phyloP scores from a whole-genome alignment of 2,797 vertebrate genomes.

The Nasua narica region DNA sequence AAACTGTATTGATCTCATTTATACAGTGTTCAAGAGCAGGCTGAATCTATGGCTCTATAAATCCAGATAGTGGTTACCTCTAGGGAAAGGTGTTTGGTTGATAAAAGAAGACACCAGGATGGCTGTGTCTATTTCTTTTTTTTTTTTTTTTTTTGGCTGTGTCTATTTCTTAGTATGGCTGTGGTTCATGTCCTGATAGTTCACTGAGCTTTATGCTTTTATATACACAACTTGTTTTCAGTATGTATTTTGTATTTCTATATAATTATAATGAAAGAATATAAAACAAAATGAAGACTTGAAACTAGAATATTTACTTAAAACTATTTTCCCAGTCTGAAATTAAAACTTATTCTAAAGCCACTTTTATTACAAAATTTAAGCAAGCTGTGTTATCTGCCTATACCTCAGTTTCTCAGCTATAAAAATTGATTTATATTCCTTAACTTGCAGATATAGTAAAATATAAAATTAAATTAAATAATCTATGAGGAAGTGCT shows the following conservation, averaged over 20 bases:
- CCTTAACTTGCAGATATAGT: neutral
- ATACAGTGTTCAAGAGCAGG: neutral
- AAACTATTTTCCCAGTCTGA: neutral
- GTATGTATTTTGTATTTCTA: neutral
- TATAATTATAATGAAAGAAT: neutral
- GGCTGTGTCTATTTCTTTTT: neutral
- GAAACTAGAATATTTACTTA: neutral
- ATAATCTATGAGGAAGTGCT: neutral
- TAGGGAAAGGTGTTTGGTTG: neutral
- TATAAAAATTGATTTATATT: neutral
- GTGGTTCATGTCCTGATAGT: neutral
- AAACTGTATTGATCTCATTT: neutral
- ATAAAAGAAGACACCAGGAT: neutral
- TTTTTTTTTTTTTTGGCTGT: too few relatives aligned
- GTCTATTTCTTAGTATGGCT: neutral
- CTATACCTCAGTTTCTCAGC: neutral
- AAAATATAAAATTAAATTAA: neutral
- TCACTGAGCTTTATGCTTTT: neutral
- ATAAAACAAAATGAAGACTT: neutral
- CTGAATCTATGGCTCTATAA: neutral
- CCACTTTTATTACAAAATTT: neutral
- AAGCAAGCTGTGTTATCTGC: neutral
- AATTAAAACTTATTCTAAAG: neutral
- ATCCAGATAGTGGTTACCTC: neutral
- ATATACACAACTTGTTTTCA: neutral